Base-by-base conservation (phyloP, 2,888 invertebrate species). In the Oligia latruncula region DNA sequence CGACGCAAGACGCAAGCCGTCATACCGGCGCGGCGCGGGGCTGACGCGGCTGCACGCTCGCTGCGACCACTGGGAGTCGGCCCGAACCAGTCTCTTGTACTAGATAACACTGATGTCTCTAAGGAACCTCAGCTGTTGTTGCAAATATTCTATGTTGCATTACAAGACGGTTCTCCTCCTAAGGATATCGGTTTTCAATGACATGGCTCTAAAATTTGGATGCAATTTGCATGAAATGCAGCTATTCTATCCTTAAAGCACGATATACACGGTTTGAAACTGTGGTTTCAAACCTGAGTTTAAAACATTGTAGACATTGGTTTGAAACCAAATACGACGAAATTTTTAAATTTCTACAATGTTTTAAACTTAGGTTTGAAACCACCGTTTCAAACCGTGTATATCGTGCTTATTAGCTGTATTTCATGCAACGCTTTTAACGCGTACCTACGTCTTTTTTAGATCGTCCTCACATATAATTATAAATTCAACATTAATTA, bases 1-100 rank as follows among this genome's bases (percentile, higher is more conserved):
- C 87, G 90, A 87, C 87, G 87, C 84, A 86, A 87, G 86, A 90
- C 87, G 86, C 84, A 82, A 83, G 82, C 85, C 75, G 87, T 88
- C 87, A 78, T 83, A 83, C 78, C 71, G 77, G 77, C 80, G 71
- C 71, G 77, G 77, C 80, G 71, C 71, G 20, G 75, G 77, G 43
- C 72, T 80, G 81, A 78, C 73, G 76, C 74, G 76, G 71, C 75
- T 74, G 71, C 77, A 65, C 78, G 62, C 74, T 74, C 71, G 70
- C 67, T 65, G 72, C 81, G 72, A 71, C 88, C 87, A 74, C 76
- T 75, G 90, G 88, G 88, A 85, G 66, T 71, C 66, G 81, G 65
- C 77, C 78, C 70, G 75, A 73, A 46, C 73, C 76, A 73, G 74
- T 81, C 79, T 79, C 80, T 82, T 82, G 77, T 83, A 83, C 81